phyloP scores from a whole-genome alignment of 2,797 vertebrate genomes.

The Karalla daura region DNA sequence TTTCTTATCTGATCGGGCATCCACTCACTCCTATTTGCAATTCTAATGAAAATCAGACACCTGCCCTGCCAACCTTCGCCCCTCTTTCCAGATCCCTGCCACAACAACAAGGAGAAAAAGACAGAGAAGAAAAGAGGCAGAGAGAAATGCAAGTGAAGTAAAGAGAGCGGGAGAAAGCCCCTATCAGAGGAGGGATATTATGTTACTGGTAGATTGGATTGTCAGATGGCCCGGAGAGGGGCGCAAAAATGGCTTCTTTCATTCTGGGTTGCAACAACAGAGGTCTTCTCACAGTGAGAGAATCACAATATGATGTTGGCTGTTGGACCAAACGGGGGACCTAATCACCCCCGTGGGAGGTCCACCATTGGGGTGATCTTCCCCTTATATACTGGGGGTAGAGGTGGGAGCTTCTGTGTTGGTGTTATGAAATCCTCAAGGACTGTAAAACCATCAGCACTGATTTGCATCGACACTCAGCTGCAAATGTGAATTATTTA shows the following conservation, averaged over 20 bases:
- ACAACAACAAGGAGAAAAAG: constrained; percentile 69
- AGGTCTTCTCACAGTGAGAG: constrained; percentile 83
- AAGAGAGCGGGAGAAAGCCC: constrained; percentile 65
- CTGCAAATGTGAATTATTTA: no score
- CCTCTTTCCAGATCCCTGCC: constrained; percentile 75
- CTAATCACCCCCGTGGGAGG: constrained; percentile 75
- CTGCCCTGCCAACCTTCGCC: constrained; percentile 87
- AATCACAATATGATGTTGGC: constrained; percentile 71
- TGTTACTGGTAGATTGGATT: constrained; percentile 85
- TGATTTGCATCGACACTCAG: constrained; percentile 33
- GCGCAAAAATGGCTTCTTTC: constrained; percentile 85
- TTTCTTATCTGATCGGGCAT: constrained; percentile 88
- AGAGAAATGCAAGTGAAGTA: constrained; percentile 55
- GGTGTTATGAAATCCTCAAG: constrained; percentile 17
- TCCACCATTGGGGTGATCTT: constrained; percentile 58
- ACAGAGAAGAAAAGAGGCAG: constrained; percentile 60
- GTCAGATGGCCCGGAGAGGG: constrained; percentile 81
- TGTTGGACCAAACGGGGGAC: constrained; percentile 65
- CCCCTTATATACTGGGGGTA: constrained; percentile 16
- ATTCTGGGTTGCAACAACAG: constrained; percentile 77
- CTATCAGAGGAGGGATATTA: constrained; percentile 82
- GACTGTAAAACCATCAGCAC: constrained; percentile 24
- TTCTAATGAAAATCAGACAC: constrained; percentile 97
- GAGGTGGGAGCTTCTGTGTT: constrained; percentile 1
- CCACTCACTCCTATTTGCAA: constrained; percentile 88